phyloP scores from a whole-genome alignment of 2,113 vertebrate species.

The Galeopterus variegatus region DNA sequence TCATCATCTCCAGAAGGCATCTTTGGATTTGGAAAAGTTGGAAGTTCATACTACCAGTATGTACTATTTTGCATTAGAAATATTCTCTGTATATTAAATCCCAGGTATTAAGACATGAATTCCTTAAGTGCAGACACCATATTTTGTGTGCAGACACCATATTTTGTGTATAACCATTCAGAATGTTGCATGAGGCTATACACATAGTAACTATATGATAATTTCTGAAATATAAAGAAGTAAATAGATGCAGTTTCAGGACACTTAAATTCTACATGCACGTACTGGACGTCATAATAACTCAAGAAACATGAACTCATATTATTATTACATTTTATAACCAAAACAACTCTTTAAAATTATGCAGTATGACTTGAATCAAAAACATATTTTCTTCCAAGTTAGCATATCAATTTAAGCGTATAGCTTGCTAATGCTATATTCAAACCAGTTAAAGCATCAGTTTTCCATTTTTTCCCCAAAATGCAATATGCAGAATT shows the following conservation, averaged over 20 bases:
- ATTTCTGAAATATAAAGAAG: background rate
- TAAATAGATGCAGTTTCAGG: background rate
- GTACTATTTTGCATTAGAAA: background rate
- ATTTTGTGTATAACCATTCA: background rate
- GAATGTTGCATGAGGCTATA: background rate
- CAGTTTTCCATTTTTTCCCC: background rate
- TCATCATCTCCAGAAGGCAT: background rate
- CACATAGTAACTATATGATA: background rate
- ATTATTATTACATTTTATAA: background rate
- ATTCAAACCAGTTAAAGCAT: background rate
- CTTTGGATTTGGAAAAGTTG: background rate
- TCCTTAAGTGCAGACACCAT: background rate
- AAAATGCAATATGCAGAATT: background rate
- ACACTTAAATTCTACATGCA: background rate
- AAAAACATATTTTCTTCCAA: constrained; percentile 3
- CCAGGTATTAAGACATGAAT: background rate
- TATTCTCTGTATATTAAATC: background rate
- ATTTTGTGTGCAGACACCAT: background rate
- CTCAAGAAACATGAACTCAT: background rate
- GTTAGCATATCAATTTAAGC: background rate
- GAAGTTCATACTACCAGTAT: background rate
- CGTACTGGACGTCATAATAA: background rate
- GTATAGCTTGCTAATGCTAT: background rate
- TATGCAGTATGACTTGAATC: background rate
- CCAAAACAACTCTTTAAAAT: background rate